A percentile compares a stretch with the other conserved stretches of the same genome.
Conservation (phyloP, 2,113 vertebrate genomes). For the Leiothrix lutea region DNA sequence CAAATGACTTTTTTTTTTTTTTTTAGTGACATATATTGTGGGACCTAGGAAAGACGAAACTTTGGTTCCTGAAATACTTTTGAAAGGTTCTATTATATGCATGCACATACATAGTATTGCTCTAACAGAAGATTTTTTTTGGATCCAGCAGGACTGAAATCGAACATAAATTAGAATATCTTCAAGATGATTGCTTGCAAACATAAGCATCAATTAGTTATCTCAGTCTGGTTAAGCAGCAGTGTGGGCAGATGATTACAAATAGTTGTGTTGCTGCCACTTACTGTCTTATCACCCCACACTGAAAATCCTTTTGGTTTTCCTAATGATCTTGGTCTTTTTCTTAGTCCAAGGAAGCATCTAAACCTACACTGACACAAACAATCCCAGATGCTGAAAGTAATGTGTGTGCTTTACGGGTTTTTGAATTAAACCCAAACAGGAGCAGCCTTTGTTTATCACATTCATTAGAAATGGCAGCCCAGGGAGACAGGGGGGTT, state of each 20-base stretch:
- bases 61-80: not conserved
- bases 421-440: not conserved
- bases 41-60: not conserved
- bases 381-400: not conserved
- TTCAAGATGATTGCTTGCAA: not conserved
- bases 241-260: conserved; percentile 9
- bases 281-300: not conserved
- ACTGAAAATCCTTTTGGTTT: not conserved
- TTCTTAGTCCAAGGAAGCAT: not conserved
- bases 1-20: not conserved
- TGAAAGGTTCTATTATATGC: not conserved
- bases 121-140: not conserved
- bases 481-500: not conserved
- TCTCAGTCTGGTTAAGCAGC: not conserved
- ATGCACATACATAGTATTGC: not conserved
- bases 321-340: not conserved
- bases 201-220: conserved; percentile 16
- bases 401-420: not conserved
- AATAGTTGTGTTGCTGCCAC: not conserved
- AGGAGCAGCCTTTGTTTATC: not conserved
- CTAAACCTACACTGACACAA: not conserved
- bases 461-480: not conserved
- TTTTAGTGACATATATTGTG: not conserved
- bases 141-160: not conserved
- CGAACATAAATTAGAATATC: not conserved